Evolutionary conservation across 2,888 invertebrate genomes (phyloP).

Genomic region (Tenthredo mesomela): DNA sequence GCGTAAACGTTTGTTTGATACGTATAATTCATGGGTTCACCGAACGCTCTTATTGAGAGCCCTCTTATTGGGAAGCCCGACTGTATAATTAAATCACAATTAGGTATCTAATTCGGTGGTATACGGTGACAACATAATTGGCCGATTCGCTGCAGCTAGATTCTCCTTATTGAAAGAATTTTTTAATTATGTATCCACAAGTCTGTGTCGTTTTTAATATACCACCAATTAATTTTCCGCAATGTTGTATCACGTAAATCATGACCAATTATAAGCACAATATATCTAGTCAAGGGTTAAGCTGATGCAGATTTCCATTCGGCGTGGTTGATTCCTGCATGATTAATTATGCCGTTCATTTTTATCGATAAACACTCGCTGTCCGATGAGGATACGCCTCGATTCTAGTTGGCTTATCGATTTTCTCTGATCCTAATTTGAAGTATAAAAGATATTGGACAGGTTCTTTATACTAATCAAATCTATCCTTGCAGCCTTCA

Average conservation of each 20-base stretch:
- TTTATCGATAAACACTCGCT: not conserved
- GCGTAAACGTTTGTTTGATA: too few relatives aligned
- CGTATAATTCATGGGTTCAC: too few relatives aligned
- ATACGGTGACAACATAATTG: not conserved
- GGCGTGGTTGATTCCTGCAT: not conserved
- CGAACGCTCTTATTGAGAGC: too few relatives aligned
- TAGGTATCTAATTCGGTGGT: not conserved
- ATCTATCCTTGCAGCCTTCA: not conserved
- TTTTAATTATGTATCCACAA: not conserved
- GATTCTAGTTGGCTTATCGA: too few relatives aligned
- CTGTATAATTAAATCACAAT: not conserved
- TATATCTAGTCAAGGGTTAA: not conserved
- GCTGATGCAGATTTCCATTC: not conserved
- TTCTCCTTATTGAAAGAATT: not conserved
- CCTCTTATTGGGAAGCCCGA: too few relatives aligned
- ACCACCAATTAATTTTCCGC: not conserved
- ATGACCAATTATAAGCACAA: not conserved
- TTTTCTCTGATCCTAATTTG: not conserved
- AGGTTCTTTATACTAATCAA: not conserved
- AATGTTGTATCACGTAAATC: not conserved
- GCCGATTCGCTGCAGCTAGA: not conserved
- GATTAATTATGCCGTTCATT: not conserved
- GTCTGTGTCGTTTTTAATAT: not conserved
- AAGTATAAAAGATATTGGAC: not conserved
- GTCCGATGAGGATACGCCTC: not conserved